Evolutionary conservation across 2,888 invertebrate species (phyloP).

Genomic region (Lochmaea capreae): DNA sequence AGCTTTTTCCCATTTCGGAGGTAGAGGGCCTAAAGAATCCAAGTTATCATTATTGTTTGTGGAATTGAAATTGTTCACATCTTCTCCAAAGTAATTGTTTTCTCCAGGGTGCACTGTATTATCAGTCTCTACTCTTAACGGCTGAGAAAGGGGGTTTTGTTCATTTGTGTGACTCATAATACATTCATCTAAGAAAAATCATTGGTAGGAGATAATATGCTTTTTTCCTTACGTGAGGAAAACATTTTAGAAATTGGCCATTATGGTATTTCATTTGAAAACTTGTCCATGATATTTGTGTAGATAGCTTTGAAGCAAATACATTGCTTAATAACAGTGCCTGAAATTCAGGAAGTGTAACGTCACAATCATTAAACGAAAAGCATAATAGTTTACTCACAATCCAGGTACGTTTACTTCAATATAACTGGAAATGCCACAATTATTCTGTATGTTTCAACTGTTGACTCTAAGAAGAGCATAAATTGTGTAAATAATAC

Average conservation of each 20-base stretch:
- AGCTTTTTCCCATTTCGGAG: constrained; percentile 97
- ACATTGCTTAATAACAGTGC: not conserved
- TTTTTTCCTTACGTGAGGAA: not conserved
- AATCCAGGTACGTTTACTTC: not conserved
- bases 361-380: constrained; percentile 8
- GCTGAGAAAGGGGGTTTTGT: constrained; percentile 63
- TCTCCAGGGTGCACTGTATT: constrained; percentile 57
- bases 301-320: constrained; percentile 1
- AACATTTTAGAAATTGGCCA: not conserved
- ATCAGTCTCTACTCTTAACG: constrained; percentile 63
- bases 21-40: constrained; percentile 90
- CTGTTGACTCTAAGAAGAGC: not conserved
- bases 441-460: not conserved
- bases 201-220: not conserved
- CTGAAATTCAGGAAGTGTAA: constrained; percentile 12
- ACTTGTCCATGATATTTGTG: not conserved
- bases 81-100: constrained; percentile 59
- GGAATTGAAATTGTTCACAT: constrained; percentile 58
- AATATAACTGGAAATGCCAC: not conserved
- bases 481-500: constrained; percentile 2
- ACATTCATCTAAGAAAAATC: not conserved
- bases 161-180: constrained; percentile 64
- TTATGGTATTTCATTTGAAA: not conserved
- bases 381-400: not conserved
- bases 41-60: constrained; percentile 65